These are phyloP conservation scores for Mareca penelope DNA, from an alignment of 2,797 vertebrate genomes.

Conservation along the genomic window DNA sequence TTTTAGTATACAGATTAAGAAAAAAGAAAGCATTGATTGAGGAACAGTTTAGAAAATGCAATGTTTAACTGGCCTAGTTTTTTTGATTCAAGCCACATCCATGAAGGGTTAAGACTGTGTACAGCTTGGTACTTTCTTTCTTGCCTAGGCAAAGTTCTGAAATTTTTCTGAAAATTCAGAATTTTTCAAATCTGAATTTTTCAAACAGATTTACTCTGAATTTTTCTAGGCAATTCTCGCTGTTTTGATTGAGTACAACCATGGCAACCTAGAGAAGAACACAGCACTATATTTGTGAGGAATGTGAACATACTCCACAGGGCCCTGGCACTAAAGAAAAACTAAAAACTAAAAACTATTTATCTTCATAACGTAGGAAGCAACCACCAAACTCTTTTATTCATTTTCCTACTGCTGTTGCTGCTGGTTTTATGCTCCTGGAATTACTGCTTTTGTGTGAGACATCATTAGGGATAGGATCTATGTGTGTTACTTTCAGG, in stretches of 20 bases:
- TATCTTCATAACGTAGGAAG: not conserved
- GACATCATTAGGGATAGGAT: not conserved
- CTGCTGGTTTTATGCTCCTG: not conserved
- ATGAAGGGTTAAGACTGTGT: not conserved
- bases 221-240: not conserved
- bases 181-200: not conserved
- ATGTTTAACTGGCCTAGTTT: not conserved
- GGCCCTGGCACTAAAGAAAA: not conserved
- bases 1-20: not conserved
- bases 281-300: not conserved
- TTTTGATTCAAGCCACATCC: not conserved
- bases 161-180: too few relatives aligned
- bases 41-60: not conserved
- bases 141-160: not conserved
- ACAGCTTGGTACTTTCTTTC: not conserved
- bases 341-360: not conserved
- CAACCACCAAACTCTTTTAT: not conserved
- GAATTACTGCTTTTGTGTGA: not conserved
- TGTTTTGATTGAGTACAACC: not conserved
- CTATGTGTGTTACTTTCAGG: not conserved
- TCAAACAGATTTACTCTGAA: not conserved
- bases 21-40: not conserved
- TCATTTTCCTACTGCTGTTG: not conserved
- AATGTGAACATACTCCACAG: not conserved
- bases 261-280: not conserved